These are phyloP conservation scores for Amiota mariae DNA, from an alignment of 2,888 invertebrate species.

Conservation along the genomic window DNA sequence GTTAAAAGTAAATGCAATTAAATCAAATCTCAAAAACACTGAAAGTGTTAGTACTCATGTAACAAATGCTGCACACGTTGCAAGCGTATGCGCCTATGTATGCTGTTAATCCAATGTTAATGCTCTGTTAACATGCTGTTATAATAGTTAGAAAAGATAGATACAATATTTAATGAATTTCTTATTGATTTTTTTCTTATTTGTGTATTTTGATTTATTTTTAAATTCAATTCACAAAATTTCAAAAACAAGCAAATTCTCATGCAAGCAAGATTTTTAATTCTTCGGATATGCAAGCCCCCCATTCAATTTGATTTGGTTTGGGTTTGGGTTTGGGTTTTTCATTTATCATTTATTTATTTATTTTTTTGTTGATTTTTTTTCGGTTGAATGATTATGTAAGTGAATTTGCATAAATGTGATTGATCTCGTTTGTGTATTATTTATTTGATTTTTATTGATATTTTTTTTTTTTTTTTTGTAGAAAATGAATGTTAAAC, in stretches of 20 bases:
- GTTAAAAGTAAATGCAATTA: neutral
- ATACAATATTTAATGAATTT: no score
- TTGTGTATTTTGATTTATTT: conserved; percentile 7
- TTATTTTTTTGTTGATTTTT: neutral
- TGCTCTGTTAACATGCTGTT: conserved; percentile 8
- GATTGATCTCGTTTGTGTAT: conserved; percentile 55
- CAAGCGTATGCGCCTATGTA: no score
- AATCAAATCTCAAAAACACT: neutral
- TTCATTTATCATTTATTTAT: no score
- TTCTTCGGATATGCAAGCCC: no score
- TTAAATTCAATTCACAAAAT: neutral
- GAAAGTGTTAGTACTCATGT: neutral
- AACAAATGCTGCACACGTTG: neutral
- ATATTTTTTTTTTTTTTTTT: conserved; percentile 3
- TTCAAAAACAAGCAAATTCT: conserved; percentile 3
- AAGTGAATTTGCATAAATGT: conserved; percentile 65
- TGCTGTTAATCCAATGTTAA: neutral
- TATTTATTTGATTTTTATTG: conserved; percentile 21
- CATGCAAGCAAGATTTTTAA: neutral
- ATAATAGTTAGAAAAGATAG: no score
- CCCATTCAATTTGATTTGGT: no score
- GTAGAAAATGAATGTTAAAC: conserved; percentile 13
- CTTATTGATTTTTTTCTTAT: neutral
- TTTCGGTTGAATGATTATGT: conserved; percentile 51
- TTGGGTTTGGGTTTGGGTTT: no score